These are phyloP conservation scores for Sisor rabdophorus DNA, from an alignment of 2,113 vertebrate species.

Conservation along the genomic window DNA sequence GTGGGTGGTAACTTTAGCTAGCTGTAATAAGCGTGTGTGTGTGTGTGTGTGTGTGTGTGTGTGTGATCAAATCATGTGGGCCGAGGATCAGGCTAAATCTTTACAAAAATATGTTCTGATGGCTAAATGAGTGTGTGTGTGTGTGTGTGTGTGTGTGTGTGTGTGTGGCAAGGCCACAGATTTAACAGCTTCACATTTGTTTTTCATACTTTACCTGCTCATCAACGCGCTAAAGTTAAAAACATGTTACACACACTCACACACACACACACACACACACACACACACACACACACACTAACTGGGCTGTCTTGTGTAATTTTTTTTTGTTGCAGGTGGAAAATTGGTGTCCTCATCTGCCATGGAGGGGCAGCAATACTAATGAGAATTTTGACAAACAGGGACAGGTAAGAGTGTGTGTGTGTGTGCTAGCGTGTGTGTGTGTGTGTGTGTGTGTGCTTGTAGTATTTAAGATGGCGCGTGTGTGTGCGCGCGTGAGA, in stretches of 20 bases:
- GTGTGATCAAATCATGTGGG: too few relatives aligned
- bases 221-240: not conserved
- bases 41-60: too few relatives aligned
- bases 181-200: not conserved
- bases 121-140: not conserved
- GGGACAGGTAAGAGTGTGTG: constrained; percentile 79
- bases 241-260: not conserved
- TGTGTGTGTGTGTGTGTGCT: too few relatives aligned
- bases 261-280: not conserved
- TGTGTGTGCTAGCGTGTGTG: constrained; percentile 26
- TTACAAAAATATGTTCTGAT: constrained; percentile 1
- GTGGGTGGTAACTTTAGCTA: too few relatives aligned
- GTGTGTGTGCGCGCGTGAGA: too few relatives aligned
- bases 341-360: constrained; percentile 98
- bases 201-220: not conserved
- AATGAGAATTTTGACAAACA: constrained; percentile 83
- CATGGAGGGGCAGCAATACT: constrained; percentile 85
- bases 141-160: not conserved
- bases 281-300: not conserved
- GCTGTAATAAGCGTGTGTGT: too few relatives aligned
- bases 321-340: constrained; percentile 78
- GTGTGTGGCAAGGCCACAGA: not conserved
- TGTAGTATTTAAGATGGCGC: too few relatives aligned
- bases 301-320: not conserved
- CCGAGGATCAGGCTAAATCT: too few relatives aligned